Conservation (phyloP, 2,113 vertebrate genomes). For the Mesitornis unicolor region DNA sequence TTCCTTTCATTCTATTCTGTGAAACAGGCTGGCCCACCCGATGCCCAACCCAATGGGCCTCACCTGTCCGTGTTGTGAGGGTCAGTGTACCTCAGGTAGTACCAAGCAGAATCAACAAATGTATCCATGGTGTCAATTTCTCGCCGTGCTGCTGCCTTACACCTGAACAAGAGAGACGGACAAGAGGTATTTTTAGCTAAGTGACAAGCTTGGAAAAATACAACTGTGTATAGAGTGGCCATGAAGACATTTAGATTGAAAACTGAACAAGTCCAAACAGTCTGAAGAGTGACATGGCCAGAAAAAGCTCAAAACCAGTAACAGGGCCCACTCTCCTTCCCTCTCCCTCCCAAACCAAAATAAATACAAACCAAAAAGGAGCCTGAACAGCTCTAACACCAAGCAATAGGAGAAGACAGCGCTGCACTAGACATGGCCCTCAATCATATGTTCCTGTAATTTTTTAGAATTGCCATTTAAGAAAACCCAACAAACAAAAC, state of each 20-base stretch:
- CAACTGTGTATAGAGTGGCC: neutral
- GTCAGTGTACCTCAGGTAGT: conserved; percentile 93
- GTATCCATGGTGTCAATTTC: conserved; percentile 98
- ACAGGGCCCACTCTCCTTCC: neutral
- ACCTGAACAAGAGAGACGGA: conserved; percentile 72
- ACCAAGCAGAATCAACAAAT: conserved; percentile 96
- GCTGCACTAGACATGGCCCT: fast-evolving
- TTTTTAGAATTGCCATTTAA: neutral
- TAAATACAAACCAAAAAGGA: neutral
- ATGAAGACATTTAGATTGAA: neutral
- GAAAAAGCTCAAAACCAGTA: neutral
- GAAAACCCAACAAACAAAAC: too few species aligned
- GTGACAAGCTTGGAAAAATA: neutral
- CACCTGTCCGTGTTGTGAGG: conserved; percentile 85
- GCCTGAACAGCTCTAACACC: neutral
- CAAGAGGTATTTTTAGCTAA: neutral
- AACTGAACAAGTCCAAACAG: neutral
- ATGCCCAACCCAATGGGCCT: neutral
- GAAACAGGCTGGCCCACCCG: neutral
- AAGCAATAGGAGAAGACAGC: fast-evolving
- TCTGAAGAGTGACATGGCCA: neutral
- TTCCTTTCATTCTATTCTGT: neutral
- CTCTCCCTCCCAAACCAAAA: neutral
- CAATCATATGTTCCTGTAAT: neutral
- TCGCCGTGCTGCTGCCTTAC: conserved; percentile 81